Conservation (phyloP, 2,888 invertebrate genomes). For the Cremastinae sp. region DNA sequence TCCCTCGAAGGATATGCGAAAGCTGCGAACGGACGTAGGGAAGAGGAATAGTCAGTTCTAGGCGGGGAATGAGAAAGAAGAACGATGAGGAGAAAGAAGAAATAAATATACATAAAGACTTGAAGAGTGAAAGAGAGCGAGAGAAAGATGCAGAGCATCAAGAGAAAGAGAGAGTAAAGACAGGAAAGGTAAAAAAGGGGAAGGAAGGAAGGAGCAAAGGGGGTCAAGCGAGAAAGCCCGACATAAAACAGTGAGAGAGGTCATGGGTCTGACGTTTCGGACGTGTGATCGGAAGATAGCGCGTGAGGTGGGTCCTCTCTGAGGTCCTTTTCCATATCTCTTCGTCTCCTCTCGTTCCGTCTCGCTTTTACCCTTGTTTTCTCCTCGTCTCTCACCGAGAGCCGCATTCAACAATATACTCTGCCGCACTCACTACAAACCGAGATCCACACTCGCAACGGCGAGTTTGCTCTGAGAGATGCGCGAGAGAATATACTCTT, state of each 20-base stretch:
- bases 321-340: slow-evolving; percentile 27
- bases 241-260: slow-evolving; percentile 69
- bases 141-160: slow-evolving; percentile 12
- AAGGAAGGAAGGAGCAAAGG: slow-evolving; percentile 37
- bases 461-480: no score
- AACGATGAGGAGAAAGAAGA: slow-evolving; percentile 45
- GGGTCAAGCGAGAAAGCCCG: slow-evolving; percentile 58
- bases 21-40: no score
- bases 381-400: neutral
- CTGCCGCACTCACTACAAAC: no score
- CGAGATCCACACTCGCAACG: no score
- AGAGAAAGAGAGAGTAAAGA: slow-evolving; percentile 19
- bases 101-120: slow-evolving; percentile 37
- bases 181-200: slow-evolving; percentile 27
- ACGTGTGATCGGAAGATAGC: slow-evolving; percentile 75
- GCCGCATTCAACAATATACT: no score
- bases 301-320: slow-evolving; percentile 56
- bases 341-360: slow-evolving; percentile 14
- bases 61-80: slow-evolving; percentile 37
- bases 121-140: slow-evolving; percentile 51
- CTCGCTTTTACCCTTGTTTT: slow-evolving; percentile 20
- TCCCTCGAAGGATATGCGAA: slow-evolving; percentile 64
- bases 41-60: slow-evolving; percentile 23
- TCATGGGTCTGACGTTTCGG: slow-evolving; percentile 75
- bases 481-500: neutral